phyloP scores from a whole-genome alignment of 2,113 vertebrate species.

The Nerophis lumbriciformis region DNA sequence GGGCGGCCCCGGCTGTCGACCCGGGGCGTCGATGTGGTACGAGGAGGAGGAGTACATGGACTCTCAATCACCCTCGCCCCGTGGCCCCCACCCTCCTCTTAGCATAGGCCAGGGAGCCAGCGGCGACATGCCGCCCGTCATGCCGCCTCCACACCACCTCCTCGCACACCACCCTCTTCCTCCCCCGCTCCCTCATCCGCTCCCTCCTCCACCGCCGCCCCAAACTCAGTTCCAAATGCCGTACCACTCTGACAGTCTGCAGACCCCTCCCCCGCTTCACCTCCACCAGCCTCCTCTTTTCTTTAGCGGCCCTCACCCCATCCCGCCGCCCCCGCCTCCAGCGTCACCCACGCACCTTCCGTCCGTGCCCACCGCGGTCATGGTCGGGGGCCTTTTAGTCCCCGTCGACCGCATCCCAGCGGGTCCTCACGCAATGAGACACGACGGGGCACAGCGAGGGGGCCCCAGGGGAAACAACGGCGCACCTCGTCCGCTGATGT shows the following conservation, averaged over 20 bases:
- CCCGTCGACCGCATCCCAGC: slow-evolving; percentile 59
- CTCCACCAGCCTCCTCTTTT: slow-evolving; percentile 57
- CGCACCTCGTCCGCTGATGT: slow-evolving; percentile 56
- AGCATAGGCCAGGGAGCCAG: slow-evolving; percentile 46
- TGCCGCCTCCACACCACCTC: slow-evolving; percentile 38
- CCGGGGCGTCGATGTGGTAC: slow-evolving; percentile 66
- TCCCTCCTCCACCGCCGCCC: slow-evolving; percentile 53
- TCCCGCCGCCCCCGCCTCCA: slow-evolving; percentile 62
- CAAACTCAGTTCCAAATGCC: slow-evolving; percentile 56
- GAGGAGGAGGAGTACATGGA: slow-evolving; percentile 75
- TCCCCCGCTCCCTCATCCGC: slow-evolving; percentile 63
- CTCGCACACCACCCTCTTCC: slow-evolving; percentile 29
- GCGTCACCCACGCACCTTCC: slow-evolving; percentile 47
- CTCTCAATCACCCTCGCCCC: slow-evolving; percentile 43
- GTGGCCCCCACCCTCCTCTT: slow-evolving; percentile 60
- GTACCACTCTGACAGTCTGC: slow-evolving; percentile 57
- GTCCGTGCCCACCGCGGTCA: slow-evolving; percentile 59
- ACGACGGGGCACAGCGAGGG: slow-evolving; percentile 49
- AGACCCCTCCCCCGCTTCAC: slow-evolving; percentile 48
- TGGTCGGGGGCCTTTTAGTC: slow-evolving; percentile 72
- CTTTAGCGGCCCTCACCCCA: slow-evolving; percentile 46
- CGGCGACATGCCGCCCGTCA: slow-evolving; percentile 59
- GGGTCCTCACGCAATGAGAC: slow-evolving; percentile 45
- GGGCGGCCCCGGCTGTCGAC: slow-evolving; percentile 50
- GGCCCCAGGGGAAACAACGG: slow-evolving; percentile 46